A percentile compares a stretch with the other conserved stretches of the same genome.
phyloP scores from a whole-genome alignment of 2,113 vertebrate genomes.

The Sminthopsis crassicaudata region DNA sequence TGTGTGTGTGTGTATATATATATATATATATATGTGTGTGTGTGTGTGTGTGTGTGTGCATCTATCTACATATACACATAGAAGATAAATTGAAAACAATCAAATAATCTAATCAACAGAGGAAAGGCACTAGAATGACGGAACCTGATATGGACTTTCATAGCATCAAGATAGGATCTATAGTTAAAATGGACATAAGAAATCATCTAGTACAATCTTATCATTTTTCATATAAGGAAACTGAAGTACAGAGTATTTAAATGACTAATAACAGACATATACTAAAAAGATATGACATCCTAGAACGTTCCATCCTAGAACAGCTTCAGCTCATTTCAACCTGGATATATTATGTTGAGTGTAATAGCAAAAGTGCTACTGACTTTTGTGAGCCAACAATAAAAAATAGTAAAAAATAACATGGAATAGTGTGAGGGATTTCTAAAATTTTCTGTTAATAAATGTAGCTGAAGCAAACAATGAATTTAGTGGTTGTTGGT shows the following conservation, averaged over 20 bases:
- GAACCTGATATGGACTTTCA: neutral
- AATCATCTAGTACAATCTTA: neutral
- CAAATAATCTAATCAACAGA: neutral
- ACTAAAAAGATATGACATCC: neutral
- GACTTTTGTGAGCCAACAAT: neutral
- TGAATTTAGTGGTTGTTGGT: neutral
- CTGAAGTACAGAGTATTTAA: neutral
- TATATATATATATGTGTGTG: too few relatives aligned
- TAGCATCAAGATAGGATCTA: neutral
- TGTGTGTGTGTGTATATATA: too few relatives aligned
- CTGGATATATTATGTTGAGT: neutral
- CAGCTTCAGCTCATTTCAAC: neutral
- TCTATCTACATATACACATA: neutral
- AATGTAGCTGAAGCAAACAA: neutral
- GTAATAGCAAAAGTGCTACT: neutral
- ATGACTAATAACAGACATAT: neutral
- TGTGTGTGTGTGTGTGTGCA: too few relatives aligned
- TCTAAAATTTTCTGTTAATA: neutral
- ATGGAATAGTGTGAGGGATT: neutral
- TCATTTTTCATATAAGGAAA: neutral
- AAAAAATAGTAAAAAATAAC: neutral
- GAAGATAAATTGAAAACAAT: neutral
- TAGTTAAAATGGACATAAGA: neutral
- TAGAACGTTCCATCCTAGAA: neutral
- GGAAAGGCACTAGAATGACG: neutral